These are phyloP conservation scores for Abramis brama DNA, from an alignment of 2,113 vertebrate genomes.

Conservation along the genomic window DNA sequence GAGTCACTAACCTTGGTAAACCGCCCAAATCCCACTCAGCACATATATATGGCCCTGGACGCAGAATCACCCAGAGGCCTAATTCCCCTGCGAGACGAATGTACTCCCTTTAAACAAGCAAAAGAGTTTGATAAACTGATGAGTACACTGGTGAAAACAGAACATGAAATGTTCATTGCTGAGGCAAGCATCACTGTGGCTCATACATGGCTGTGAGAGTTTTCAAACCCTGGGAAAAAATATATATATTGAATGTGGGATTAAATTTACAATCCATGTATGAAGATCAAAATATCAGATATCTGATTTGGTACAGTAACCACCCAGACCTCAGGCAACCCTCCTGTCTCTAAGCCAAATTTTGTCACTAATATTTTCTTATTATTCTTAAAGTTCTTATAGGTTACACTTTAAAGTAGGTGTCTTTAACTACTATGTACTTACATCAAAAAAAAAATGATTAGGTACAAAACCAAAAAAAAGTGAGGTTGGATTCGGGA, in stretches of 20 bases:
- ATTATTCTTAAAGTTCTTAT: background rate
- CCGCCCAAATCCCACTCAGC: constrained; percentile 89
- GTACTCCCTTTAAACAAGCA: constrained; percentile 77
- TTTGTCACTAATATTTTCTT: background rate
- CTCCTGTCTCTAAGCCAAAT: too few species aligned
- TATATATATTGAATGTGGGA: background rate
- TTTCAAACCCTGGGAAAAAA: background rate
- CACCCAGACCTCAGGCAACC: background rate
- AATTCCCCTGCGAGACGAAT: constrained; percentile 79
- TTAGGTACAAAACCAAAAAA: too few species aligned
- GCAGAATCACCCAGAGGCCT: constrained; percentile 89
- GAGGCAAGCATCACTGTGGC: background rate
- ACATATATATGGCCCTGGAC: constrained; percentile 93
- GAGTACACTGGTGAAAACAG: background rate
- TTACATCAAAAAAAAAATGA: too few species aligned
- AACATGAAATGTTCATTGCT: background rate
- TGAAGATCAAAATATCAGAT: background rate
- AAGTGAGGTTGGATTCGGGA: too few species aligned
- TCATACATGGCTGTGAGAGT: background rate
- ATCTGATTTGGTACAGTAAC: background rate
- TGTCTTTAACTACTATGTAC: too few species aligned
- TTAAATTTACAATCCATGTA: background rate
- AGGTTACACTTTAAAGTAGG: too few species aligned
- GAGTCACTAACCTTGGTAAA: constrained; percentile 83
- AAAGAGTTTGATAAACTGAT: constrained; percentile 4